These are phyloP conservation scores for Chaetorhynchus papuensis DNA, from an alignment of 2,113 vertebrate species.

Conservation along the genomic window DNA sequence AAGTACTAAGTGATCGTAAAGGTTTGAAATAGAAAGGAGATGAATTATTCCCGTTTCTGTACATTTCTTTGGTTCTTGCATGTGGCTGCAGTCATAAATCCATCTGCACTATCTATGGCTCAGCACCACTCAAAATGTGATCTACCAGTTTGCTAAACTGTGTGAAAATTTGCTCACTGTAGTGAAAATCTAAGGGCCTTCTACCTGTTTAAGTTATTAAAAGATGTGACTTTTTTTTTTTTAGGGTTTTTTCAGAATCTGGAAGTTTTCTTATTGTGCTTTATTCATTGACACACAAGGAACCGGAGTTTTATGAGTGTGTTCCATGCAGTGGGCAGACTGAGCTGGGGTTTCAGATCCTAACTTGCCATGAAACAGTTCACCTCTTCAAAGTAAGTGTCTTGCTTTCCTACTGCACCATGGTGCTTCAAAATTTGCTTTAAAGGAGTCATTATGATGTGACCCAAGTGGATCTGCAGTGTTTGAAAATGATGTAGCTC, in stretches of 20 bases:
- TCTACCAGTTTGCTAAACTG: background rate
- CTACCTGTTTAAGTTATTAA: background rate
- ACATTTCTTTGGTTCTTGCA: background rate
- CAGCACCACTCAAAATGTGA: background rate
- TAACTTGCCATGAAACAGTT: constrained; percentile 78
- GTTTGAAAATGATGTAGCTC: background rate
- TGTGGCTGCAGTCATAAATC: background rate
- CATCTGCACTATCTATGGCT: background rate
- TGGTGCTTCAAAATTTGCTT: background rate
- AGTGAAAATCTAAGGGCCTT: background rate
- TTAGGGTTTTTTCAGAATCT: constrained; percentile 85
- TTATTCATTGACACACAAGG: constrained; percentile 84
- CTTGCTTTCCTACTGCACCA: background rate
- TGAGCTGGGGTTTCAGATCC: constrained; percentile 81
- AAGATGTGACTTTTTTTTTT: background rate
- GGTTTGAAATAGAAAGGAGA: background rate
- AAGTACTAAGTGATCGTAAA: background rate
- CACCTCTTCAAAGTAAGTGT: constrained; percentile 85
- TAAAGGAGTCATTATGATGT: background rate
- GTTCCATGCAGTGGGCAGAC: constrained; percentile 53
- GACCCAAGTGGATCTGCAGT: background rate
- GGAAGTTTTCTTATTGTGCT: constrained; percentile 85
- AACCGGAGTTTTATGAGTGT: constrained; percentile 92
- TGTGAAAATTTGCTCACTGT: background rate
- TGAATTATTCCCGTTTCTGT: background rate